These are phyloP conservation scores for Xiphophorus couchianus DNA, from an alignment of 2,113 vertebrate genomes.

Conservation along the genomic window DNA sequence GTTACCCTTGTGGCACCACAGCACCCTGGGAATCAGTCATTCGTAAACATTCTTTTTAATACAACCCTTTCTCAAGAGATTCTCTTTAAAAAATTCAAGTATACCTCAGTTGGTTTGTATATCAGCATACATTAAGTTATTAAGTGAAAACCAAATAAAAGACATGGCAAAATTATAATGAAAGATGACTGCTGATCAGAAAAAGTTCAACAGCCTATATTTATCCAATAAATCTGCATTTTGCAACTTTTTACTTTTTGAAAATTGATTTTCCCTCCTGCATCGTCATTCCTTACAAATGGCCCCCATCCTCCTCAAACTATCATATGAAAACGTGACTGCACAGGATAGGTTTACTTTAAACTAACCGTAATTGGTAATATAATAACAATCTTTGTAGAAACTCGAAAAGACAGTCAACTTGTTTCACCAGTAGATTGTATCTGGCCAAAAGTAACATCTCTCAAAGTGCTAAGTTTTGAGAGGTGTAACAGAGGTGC, in stretches of 20 bases:
- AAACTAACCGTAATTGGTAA: too few species aligned
- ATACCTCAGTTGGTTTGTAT: neutral
- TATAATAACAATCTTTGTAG: neutral
- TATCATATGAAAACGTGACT: slow-evolving; percentile 69
- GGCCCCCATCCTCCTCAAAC: slow-evolving; percentile 39
- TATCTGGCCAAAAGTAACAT: neutral
- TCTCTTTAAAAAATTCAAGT: neutral
- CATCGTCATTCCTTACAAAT: slow-evolving; percentile 53
- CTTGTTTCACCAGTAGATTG: neutral
- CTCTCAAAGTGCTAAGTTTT: neutral
- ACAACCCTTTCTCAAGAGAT: too few species aligned
- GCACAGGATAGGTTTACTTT: slow-evolving; percentile 33
- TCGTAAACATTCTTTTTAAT: too few species aligned
- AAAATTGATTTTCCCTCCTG: slow-evolving; percentile 50
- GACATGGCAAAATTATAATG: slow-evolving; percentile 17
- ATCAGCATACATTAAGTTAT: neutral
- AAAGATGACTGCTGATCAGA: slow-evolving; percentile 25
- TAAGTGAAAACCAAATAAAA: slow-evolving; percentile 16
- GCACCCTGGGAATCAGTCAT: too few species aligned
- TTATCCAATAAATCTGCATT: slow-evolving; percentile 66
- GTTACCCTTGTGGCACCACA: too few species aligned
- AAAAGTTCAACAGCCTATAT: slow-evolving; percentile 31
- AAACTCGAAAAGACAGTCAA: slow-evolving; percentile 35
- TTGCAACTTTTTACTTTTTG: slow-evolving; percentile 31
- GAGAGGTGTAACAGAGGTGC: too few species aligned